These are phyloP conservation scores for Erpobdella octoculata DNA, from an alignment of 2,888 invertebrate genomes.

Conservation along the genomic window DNA sequence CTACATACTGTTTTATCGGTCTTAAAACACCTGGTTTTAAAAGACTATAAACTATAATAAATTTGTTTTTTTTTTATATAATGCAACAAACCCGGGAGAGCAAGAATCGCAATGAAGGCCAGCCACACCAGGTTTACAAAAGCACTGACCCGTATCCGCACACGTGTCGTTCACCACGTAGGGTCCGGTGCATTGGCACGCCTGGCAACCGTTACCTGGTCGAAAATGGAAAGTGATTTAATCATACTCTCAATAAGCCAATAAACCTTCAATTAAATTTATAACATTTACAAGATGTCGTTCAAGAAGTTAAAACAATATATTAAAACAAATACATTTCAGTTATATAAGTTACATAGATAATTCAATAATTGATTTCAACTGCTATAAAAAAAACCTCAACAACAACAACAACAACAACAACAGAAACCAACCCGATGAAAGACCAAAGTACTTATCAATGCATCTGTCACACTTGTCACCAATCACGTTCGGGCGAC, in stretches of 20 bases:
- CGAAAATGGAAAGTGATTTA: too few relatives aligned
- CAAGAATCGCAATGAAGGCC: constrained; percentile 38
- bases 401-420: too few relatives aligned
- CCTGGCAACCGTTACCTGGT: constrained; percentile 39
- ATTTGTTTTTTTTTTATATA: too few relatives aligned
- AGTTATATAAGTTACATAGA: too few relatives aligned
- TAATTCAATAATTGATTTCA: too few relatives aligned
- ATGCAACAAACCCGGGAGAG: constrained; percentile 34
- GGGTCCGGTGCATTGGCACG: constrained; percentile 37
- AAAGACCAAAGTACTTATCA: constrained; percentile 40
- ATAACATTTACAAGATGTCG: too few relatives aligned
- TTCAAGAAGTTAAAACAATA: background rate
- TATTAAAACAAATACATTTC: background rate
- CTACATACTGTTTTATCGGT: too few relatives aligned
- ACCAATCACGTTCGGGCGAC: constrained; percentile 39
- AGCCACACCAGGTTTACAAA: constrained; percentile 40
- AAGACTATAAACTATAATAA: too few relatives aligned
- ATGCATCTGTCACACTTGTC: constrained; percentile 39
- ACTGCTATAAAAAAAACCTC: too few relatives aligned
- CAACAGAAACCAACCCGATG: constrained; percentile 34
- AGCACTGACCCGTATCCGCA: constrained; percentile 39
- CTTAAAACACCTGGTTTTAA: too few relatives aligned
- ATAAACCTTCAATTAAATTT: too few relatives aligned
- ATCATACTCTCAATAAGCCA: too few relatives aligned
- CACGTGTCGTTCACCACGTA: constrained; percentile 40